A percentile compares a stretch with the other conserved stretches of the same genome.
Evolutionary conservation across 2,888 invertebrate genomes (phyloP).

Genomic region (Strigamia transsilvanica): DNA sequence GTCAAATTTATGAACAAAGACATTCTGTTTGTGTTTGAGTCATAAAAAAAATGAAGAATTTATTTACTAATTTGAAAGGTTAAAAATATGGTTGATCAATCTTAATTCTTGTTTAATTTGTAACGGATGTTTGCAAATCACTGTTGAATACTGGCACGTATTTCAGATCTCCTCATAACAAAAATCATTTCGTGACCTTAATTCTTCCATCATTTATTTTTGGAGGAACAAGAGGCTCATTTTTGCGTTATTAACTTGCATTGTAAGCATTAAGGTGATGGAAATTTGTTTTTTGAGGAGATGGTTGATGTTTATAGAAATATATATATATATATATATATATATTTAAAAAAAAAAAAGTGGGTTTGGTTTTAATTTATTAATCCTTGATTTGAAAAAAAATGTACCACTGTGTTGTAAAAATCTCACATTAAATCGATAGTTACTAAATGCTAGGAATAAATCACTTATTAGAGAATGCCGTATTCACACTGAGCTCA

Average conservation of each 20-base stretch:
- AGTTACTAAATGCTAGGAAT: slow-evolving; percentile 4
- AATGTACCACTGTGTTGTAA: slow-evolving; percentile 14
- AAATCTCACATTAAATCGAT: not conserved
- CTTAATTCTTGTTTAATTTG: not conserved
- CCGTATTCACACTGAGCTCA: not conserved
- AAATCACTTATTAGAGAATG: not conserved
- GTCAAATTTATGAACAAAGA: not conserved
- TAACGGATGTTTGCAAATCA: not conserved
- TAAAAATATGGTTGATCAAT: not conserved
- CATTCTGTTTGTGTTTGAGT: not conserved
- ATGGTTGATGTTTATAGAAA: slow-evolving; percentile 1
- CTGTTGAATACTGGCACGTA: not conserved
- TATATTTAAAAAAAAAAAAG: not conserved
- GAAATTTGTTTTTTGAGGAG: slow-evolving; percentile 7
- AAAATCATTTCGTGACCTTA: slow-evolving; percentile 20
- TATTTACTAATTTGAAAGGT: not conserved
- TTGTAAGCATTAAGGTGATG: not conserved
- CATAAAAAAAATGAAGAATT: not conserved
- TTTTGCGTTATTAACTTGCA: not conserved
- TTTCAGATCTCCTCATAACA: not conserved
- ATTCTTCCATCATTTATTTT: not conserved
- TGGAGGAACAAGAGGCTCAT: not conserved
- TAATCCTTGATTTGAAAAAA: not conserved
- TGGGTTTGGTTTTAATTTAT: not conserved
- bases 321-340: not conserved